Base-by-base conservation (phyloP, 2,113 vertebrate species). In the Podocnemis expansa region DNA sequence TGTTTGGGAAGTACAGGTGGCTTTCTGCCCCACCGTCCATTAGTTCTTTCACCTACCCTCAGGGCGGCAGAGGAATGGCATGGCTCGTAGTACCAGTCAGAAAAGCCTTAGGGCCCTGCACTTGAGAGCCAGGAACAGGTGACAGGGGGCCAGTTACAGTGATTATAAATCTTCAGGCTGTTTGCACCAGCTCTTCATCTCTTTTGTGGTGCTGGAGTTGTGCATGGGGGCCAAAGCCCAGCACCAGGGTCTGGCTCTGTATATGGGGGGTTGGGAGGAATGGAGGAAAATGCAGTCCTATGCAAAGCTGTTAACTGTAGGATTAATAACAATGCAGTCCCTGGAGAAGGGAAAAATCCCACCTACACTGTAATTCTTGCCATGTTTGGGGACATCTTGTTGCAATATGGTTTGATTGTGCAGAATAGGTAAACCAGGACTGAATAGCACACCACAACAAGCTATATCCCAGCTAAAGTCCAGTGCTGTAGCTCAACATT, bases 181-280 rank as follows among this genome's bases (percentile, higher is more conserved):
- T 76, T 14, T 27, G 38, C 24, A 27, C 6, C 25, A 45, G 6
- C 63, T 70, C 38, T 34, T 70, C 10, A 14, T 0, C 27, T 22
- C 1, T 70, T 21, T 17, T 54, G 14, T 1, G 2, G 43, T 84
- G 88, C 78, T 41, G 84, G 41, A 63, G 27, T 58, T 82, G 21
- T 54, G n/a, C 25, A n/a, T 86, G 87, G 31, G 80, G 12, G n/a
- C 5, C 0, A 0, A n/a, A 80, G 49, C 3, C 22, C 4, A 8
- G 84, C 3, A 4, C 6, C 6, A 27, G 41, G 73, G 29, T 45
- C 25, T 76, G 73, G 41, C 38, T 76, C 25, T 43, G 38, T 41
- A 43, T 76, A 45, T 70, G 38, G 21, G 38, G n/a, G n/a, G n/a
- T n/a, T 21, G 21, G 14, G 19, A 8, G n/a, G n/a, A 70, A 70